phyloP scores from a whole-genome alignment of 1,140 invertebrate species.

The Chelonus insularis region DNA sequence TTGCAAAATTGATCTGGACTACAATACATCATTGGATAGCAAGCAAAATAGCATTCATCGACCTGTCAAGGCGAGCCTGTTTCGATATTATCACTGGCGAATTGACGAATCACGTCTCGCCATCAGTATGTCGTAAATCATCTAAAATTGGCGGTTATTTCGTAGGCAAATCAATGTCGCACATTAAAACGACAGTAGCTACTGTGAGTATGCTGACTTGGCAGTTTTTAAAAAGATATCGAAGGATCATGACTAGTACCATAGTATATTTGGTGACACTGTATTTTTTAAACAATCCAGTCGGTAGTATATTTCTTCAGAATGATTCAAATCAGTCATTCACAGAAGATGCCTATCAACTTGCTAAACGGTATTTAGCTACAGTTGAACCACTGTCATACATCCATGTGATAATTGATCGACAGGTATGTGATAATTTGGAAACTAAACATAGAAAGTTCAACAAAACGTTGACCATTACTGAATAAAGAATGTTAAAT shows the following conservation, averaged over 20 bases:
- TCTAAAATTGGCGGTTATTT: conserved; percentile 9
- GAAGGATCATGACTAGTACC: background rate
- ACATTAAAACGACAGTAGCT: conserved; percentile 1
- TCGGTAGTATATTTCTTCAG: background rate
- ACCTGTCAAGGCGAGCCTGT: background rate
- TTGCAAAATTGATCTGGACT: background rate
- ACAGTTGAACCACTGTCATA: background rate
- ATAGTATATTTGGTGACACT: background rate
- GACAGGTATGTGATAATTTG: no score
- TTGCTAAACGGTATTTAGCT: background rate
- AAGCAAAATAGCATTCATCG: conserved; percentile 7
- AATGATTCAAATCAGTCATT: background rate
- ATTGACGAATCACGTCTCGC: conserved; percentile 12
- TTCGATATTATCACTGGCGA: conserved; percentile 10
- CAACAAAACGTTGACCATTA: no score
- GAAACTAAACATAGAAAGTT: no score
- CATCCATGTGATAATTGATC: background rate
- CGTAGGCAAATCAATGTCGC: conserved; percentile 2
- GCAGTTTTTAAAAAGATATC: background rate
- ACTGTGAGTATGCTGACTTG: background rate
- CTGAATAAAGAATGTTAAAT: no score
- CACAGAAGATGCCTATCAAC: background rate
- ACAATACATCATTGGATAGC: background rate
- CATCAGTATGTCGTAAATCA: conserved; percentile 13
- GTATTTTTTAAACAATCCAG: background rate